A percentile compares a stretch with the other conserved stretches of the same genome.
Evolutionary conservation across 1,140 invertebrate genomes (phyloP).

Genomic region (Drosophila kikkawai): DNA sequence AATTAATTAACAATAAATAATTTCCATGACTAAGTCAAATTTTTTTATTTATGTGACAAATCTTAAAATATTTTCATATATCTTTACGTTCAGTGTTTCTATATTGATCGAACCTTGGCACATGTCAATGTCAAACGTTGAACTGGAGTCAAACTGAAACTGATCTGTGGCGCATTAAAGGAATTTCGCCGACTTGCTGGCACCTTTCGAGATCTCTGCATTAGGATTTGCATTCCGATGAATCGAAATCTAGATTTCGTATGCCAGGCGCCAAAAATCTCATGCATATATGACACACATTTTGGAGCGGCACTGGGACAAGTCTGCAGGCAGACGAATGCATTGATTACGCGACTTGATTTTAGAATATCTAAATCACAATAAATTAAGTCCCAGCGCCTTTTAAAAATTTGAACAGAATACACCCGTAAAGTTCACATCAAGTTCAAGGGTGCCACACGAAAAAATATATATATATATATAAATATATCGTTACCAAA

Average conservation of each 20-base stretch:
- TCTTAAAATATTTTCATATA: neutral
- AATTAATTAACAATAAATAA: too few relatives aligned
- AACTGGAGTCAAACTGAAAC: slow-evolving; percentile 26
- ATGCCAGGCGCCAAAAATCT: slow-evolving; percentile 73
- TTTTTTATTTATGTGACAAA: too few relatives aligned
- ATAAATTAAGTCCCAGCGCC: slow-evolving; percentile 56
- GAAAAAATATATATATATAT: neutral
- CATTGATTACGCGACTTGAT: slow-evolving; percentile 61
- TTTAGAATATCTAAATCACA: slow-evolving; percentile 62
- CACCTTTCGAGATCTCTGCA: slow-evolving; percentile 69
- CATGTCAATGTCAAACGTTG: slow-evolving; percentile 77
- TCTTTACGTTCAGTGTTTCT: neutral
- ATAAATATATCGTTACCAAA: too few relatives aligned
- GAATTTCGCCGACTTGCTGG: slow-evolving; percentile 75
- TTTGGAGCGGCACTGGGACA: slow-evolving; percentile 37
- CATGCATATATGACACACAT: slow-evolving; percentile 76
- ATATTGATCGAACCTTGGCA: slow-evolving; percentile 54
- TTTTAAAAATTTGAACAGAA: neutral
- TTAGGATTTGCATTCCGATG: slow-evolving; percentile 64
- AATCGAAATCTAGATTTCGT: slow-evolving; percentile 32
- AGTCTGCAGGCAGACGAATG: slow-evolving; percentile 60
- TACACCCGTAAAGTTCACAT: slow-evolving; percentile 36
- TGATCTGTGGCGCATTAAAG: slow-evolving; percentile 59
- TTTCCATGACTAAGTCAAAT: too few relatives aligned
- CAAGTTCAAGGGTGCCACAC: slow-evolving; percentile 60